Base-by-base conservation (phyloP, 2,888 invertebrate species). In the Andrena trimmerana region DNA sequence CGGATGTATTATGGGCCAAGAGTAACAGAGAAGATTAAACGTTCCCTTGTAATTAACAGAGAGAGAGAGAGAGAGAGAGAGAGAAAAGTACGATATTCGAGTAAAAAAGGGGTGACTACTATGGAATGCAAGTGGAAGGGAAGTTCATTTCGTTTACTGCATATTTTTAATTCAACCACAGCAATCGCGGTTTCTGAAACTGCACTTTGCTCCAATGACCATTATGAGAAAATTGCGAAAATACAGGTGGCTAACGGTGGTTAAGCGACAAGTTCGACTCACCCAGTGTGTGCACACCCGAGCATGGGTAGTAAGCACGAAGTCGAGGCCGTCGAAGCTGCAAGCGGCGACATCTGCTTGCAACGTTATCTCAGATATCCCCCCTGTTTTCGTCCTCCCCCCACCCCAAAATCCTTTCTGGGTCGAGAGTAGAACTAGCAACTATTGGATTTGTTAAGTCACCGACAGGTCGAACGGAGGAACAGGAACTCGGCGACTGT, bases 301-400 rank as follows among this genome's bases (percentile, higher is more conserved):
- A 72, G 65, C 78, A 72, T 78, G 70, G 42, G 16, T 42, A 16
- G 78, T 85, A 89, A 90, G 89, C 89, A 89, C 90, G 87, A 90
- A 90, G 88, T 91, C 89, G 29, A 29, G 83, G 81, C 42, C 85
- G 72, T 74, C 71, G 78, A 83, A 78, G 79, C 86, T 82, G 86
- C 86, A 88, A 86, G 84, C 85, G 85, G 89, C 90, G 92, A 91
- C 92, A 93, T 93, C 92, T 92, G 93, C 88, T 92, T 87, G 89
- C 81, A 92, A 91, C 90, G 91, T 93, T 92, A 93, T 93, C 92
- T 90, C 76, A 72, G 78, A 73, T 78, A 71, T 78, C 72, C 72
- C 72, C 16, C 36, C 63, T 72, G 66, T 78, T 69, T 69, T 67
- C 74, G 54, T 16, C 24, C 36, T 0, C 36, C 2, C 36, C 2